Evolutionary conservation across 2,797 vertebrate genomes (phyloP).

Genomic region (Sebastes trivittatus): DNA sequence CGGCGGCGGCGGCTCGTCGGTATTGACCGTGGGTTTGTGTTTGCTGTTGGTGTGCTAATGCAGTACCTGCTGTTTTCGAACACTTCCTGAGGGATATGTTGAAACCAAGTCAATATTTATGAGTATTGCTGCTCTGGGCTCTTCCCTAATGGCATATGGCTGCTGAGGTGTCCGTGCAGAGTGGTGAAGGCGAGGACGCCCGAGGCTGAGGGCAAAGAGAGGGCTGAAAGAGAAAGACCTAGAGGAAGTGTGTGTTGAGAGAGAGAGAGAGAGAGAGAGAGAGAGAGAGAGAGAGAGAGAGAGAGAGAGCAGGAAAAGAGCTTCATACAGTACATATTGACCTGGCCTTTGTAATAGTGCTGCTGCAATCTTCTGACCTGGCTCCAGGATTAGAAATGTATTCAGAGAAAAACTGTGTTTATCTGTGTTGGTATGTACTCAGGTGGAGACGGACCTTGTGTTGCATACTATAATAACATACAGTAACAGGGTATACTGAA

Average conservation of each 20-base stretch:
- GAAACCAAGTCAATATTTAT: constrained; percentile 79
- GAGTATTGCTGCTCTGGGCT: constrained; percentile 68
- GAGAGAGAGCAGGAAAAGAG: background rate
- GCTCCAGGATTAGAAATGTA: constrained; percentile 46
- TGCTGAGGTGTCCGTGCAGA: constrained; percentile 62
- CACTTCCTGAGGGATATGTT: constrained; percentile 65
- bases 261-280: background rate
- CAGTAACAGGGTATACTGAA: background rate
- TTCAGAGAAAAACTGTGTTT: constrained; percentile 1
- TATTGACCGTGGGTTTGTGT: constrained; percentile 50
- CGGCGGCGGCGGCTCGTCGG: background rate
- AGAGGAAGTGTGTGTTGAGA: background rate
- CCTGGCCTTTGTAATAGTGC: constrained; percentile 50
- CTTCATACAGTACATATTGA: constrained; percentile 49
- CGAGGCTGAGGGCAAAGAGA: constrained; percentile 38
- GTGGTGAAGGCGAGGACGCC: constrained; percentile 39
- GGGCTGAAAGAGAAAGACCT: background rate
- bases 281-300: background rate
- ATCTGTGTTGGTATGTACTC: background rate
- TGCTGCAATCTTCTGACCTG: constrained; percentile 40
- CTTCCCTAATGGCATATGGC: constrained; percentile 65
- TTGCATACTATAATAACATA: background rate
- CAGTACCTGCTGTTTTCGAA: constrained; percentile 62
- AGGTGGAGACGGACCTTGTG: background rate
- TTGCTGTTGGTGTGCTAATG: constrained; percentile 64